Conservation (phyloP, 2,888 invertebrate species). For the Reticulitermes lucifugus region DNA sequence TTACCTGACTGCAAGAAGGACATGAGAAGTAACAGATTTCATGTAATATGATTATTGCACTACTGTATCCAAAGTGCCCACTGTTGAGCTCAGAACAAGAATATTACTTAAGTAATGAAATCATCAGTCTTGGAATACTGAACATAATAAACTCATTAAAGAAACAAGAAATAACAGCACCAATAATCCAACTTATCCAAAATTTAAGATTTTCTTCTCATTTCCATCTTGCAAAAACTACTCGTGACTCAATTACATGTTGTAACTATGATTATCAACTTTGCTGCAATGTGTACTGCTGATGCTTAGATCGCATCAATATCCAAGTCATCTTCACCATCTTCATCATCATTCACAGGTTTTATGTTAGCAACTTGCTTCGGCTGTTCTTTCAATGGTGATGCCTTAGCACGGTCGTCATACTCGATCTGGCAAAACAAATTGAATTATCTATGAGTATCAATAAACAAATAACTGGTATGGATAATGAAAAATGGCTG, state of each 20-base stretch:
- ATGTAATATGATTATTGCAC: neutral
- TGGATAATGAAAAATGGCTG: too few relatives aligned
- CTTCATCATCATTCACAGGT: slow-evolving; percentile 70
- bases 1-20: neutral
- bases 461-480: too few relatives aligned
- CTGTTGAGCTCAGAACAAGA: too few relatives aligned
- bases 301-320: slow-evolving; percentile 89
- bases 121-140: too few relatives aligned
- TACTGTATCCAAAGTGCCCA: too few relatives aligned
- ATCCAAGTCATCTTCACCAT: slow-evolving; percentile 86
- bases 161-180: neutral
- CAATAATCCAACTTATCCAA: neutral
- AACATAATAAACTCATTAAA: too few relatives aligned
- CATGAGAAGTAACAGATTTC: neutral
- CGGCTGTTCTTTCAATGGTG: slow-evolving; percentile 76
- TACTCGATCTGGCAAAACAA: slow-evolving; percentile 79
- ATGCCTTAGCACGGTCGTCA: slow-evolving; percentile 85
- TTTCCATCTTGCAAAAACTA: neutral
- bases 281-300: slow-evolving; percentile 7
- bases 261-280: slow-evolving; percentile 13
- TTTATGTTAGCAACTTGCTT: slow-evolving; percentile 57
- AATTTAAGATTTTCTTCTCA: neutral
- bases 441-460: neutral
- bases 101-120: too few relatives aligned
- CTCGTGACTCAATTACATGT: neutral